Evolutionary conservation across 2,888 invertebrate species (phyloP), one percentile per base, ranked within the genome.

Genomic region (Rhamnusium bicolor): DNA sequence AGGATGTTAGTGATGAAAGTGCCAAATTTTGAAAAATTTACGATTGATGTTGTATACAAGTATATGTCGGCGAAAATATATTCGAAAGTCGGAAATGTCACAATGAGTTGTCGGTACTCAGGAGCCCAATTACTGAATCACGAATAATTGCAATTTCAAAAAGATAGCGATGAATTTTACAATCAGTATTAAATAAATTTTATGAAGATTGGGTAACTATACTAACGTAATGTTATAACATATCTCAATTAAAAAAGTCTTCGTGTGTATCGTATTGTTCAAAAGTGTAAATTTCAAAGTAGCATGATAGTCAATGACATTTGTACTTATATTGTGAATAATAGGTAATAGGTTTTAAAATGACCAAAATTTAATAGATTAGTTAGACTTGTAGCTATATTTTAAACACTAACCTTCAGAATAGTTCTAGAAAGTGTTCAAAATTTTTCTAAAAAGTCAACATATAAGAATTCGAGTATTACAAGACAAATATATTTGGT

Each of bases 1-100:
- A 80, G 85, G 83, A 82, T 84, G 82, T 79, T 81, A 85, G 87
- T 87, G 87, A 87, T 87, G 85, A 83, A 86, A 87, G 87, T 87
- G 87, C 87, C 87, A 87, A 87, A 87, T 85, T 86, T 83, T 84
- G 73, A 80, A 80, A 75, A 72, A 72, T 67, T 69, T 80, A 81
- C 77, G 76, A 80, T 80, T 74, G 79, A 79, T 81, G 80, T 81
- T 79, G 75, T 79, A 69, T 75, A 67, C 74, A 66, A 40, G 69
- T 77, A 66, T 70, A 63, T 68, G 70, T 77, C 69, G 70, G 58
- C 63, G 69, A 75, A 66, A 61, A 66, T 32, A 18, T 58, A 54
- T 12, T 54, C 14, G 58, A 29, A 16, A 29, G 18, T 58, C 65
- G 65, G 65, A 65, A 49, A 65, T 53, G 53, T 53, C 29, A 29